Percentiles rank a stretch among this genome's conserved stretches.
phyloP scores from a whole-genome alignment of 2,888 invertebrate genomes.

The Leptinotarsa peninsularis region DNA sequence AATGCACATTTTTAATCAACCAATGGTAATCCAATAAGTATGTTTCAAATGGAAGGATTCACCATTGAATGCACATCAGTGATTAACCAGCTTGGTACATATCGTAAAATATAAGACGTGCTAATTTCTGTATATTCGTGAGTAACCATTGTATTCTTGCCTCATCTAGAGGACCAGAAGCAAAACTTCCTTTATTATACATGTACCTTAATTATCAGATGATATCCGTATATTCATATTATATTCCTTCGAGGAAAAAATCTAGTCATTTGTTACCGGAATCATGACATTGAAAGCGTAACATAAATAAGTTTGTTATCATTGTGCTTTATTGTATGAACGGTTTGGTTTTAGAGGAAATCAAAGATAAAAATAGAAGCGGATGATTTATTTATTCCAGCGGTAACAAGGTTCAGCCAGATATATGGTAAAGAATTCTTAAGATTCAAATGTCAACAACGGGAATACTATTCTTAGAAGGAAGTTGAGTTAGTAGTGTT shows the following conservation, averaged over 20 bases:
- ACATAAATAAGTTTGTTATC: slow-evolving; percentile 25
- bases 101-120: too few relatives aligned
- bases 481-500: neutral
- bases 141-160: too few relatives aligned
- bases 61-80: too few relatives aligned
- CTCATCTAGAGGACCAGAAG: too few relatives aligned
- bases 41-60: too few relatives aligned
- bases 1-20: too few relatives aligned
- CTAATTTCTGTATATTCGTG: too few relatives aligned
- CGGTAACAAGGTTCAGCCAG: slow-evolving; percentile 7
- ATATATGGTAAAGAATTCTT: slow-evolving; percentile 12
- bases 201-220: too few relatives aligned
- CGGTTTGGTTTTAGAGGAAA: slow-evolving; percentile 28
- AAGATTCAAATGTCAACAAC: slow-evolving; percentile 16
- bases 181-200: too few relatives aligned
- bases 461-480: slow-evolving; percentile 10
- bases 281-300: neutral
- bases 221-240: too few relatives aligned
- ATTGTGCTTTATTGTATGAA: slow-evolving; percentile 24
- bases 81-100: too few relatives aligned
- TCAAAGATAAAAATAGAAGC: slow-evolving; percentile 28
- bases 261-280: neutral
- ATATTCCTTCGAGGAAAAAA: neutral
- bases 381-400: slow-evolving; percentile 26
- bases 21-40: too few relatives aligned